These are phyloP conservation scores for Zeugodacus cucurbitae DNA, from an alignment of 1,140 invertebrate genomes.

Conservation along the genomic window DNA sequence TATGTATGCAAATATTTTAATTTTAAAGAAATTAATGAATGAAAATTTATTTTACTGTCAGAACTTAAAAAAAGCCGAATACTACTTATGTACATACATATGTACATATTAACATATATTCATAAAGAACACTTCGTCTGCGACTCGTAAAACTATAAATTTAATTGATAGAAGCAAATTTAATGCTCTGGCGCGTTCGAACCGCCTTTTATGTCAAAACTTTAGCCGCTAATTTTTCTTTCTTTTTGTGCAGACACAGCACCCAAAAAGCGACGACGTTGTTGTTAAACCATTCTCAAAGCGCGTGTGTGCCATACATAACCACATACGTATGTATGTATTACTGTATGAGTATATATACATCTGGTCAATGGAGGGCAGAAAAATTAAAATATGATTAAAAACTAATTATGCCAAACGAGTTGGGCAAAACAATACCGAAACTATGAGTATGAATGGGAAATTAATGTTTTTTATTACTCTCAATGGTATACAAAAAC, in stretches of 20 bases:
- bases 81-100: not conserved
- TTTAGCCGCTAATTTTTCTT: not conserved
- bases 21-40: not conserved
- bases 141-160: not conserved
- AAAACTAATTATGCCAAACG: conserved; percentile 32
- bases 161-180: conserved; percentile 22
- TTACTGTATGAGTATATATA: no score
- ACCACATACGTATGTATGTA: not conserved
- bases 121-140: not conserved
- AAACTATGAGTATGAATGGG: not conserved
- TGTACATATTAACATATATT: not conserved
- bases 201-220: conserved; percentile 37
- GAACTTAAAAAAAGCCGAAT: not conserved
- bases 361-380: not conserved
- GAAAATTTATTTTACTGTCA: not conserved
- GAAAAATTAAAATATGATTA: conserved; percentile 39
- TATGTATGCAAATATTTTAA: not conserved
- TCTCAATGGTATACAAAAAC: not conserved
- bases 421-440: conserved; percentile 6
- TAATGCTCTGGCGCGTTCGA: not conserved
- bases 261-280: not conserved
- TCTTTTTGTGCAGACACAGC: not conserved
- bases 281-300: not conserved
- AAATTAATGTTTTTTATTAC: not conserved
- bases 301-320: not conserved